Conservation (phyloP, 2,113 vertebrate species). For the Leucopsar rothschildi region DNA sequence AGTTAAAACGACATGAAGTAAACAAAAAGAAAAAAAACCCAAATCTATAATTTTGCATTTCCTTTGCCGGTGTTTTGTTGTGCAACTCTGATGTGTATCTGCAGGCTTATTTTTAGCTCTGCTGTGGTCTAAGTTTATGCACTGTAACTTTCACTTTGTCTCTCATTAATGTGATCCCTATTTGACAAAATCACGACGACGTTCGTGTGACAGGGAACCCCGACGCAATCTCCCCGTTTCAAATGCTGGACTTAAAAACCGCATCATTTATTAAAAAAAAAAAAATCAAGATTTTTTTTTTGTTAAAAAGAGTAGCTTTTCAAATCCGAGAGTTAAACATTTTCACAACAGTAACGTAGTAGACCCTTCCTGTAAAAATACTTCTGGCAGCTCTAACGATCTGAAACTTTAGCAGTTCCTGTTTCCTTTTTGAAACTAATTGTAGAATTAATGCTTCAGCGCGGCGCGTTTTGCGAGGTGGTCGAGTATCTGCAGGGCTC, state of each 20-base stretch:
- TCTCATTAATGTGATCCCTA: conserved; percentile 34
- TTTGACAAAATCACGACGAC: neutral
- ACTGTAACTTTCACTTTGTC: conserved; percentile 69
- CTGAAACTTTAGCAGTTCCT: conserved; percentile 60
- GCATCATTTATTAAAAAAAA: neutral
- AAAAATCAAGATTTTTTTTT: neutral
- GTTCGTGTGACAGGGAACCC: neutral
- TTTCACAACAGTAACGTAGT: conserved; percentile 19
- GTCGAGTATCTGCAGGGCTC: neutral
- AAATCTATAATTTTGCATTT: conserved; percentile 56
- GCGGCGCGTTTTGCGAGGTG: neutral
- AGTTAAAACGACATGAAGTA: conserved; percentile 63
- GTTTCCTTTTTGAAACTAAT: conserved; percentile 63
- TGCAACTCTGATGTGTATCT: conserved; percentile 37
- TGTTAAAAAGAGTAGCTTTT: neutral
- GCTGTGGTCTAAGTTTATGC: conserved; percentile 62
- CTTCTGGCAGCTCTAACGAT: conserved; percentile 48
- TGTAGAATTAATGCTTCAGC: conserved; percentile 41
- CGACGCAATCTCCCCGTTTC: accelerated
- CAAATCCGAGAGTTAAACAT: neutral
- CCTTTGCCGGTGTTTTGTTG: conserved; percentile 64
- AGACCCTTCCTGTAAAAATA: conserved; percentile 42
- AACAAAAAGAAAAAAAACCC: conserved; percentile 35
- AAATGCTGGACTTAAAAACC: neutral
- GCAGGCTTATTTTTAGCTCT: conserved; percentile 61